A percentile compares a stretch with the other conserved stretches of the same genome.
Conservation (phyloP, 2,888 invertebrate genomes). For the Hypercompe scribonia region DNA sequence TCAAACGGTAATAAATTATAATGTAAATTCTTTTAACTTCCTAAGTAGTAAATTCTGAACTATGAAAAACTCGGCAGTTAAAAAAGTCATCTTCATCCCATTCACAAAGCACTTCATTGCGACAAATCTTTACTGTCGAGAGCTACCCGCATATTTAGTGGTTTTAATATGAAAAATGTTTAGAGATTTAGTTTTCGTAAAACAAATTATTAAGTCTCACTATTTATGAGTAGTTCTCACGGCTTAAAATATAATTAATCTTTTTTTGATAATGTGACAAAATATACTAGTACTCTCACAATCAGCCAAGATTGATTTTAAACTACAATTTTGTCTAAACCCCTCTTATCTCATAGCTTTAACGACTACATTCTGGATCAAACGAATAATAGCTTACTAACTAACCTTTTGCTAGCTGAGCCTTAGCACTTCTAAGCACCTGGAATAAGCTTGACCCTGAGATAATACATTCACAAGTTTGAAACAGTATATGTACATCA, state of each 20-base stretch:
- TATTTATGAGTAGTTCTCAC: neutral
- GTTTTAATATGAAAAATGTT: neutral
- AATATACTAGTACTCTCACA: no score
- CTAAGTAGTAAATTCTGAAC: neutral
- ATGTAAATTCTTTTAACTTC: neutral
- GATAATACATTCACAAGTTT: slow-evolving; percentile 90
- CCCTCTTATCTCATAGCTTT: neutral
- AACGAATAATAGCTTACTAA: slow-evolving; percentile 8
- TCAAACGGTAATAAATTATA: neutral
- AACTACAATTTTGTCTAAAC: neutral
- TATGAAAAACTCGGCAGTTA: neutral
- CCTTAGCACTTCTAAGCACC: slow-evolving; percentile 91
- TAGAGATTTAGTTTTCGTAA: no score
- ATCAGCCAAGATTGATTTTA: neutral
- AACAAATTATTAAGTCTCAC: no score
- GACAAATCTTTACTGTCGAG: neutral
- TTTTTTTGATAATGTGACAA: no score
- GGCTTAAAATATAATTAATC: no score
- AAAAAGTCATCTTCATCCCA: neutral
- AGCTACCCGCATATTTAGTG: neutral
- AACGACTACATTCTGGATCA: neutral
- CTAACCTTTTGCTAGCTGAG: slow-evolving; percentile 92
- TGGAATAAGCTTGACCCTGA: slow-evolving; percentile 93
- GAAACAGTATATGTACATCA: slow-evolving; percentile 92
- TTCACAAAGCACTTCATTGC: neutral